These are phyloP conservation scores for Scopus umbretta DNA, from an alignment of 2,113 vertebrate species.

Conservation along the genomic window DNA sequence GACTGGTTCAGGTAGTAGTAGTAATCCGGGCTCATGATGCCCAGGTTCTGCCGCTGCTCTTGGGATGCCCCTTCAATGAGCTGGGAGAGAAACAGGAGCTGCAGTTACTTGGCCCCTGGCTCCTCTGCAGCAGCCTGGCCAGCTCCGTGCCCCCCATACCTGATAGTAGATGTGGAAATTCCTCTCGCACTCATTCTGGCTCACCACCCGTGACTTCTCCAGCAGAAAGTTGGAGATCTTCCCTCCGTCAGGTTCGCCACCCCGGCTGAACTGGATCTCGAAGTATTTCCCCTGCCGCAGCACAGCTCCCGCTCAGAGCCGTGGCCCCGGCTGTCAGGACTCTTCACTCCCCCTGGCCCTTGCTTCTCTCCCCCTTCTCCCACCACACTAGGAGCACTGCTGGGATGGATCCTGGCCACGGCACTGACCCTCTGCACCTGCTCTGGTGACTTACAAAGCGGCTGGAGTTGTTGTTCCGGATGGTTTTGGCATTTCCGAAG, in stretches of 20 bases:
- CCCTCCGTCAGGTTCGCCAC: constrained; percentile 92
- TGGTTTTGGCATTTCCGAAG: constrained; percentile 94
- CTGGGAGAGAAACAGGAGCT: constrained; percentile 41
- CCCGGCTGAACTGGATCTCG: constrained; percentile 97
- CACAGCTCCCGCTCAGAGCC: background rate
- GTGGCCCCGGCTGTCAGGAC: rapidly evolving
- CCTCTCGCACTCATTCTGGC: constrained; percentile 91
- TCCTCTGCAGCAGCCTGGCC: rapidly evolving
- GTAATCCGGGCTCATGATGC: constrained; percentile 91
- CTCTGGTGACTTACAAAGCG: constrained; percentile 83
- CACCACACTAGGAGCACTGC: rapidly evolving
- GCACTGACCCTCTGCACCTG: rapidly evolving
- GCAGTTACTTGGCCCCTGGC: rapidly evolving
- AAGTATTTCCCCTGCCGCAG: constrained; percentile 91
- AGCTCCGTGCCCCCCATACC: constrained; percentile 59
- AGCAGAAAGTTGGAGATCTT: constrained; percentile 97
- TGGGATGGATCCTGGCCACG: background rate
- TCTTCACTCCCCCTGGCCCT: rapidly evolving
- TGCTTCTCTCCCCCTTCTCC: no score
- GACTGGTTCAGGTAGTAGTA: constrained; percentile 96
- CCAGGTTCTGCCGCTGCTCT: constrained; percentile 86
- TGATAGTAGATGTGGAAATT: constrained; percentile 99
- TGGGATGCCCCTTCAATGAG: constrained; percentile 86
- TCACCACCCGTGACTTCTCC: constrained; percentile 95
- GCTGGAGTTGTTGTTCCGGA: constrained; percentile 97